Evolutionary conservation across 2,113 vertebrate species (phyloP), one percentile per base, ranked within the genome.

Genomic region (Sorex araneus): DNA sequence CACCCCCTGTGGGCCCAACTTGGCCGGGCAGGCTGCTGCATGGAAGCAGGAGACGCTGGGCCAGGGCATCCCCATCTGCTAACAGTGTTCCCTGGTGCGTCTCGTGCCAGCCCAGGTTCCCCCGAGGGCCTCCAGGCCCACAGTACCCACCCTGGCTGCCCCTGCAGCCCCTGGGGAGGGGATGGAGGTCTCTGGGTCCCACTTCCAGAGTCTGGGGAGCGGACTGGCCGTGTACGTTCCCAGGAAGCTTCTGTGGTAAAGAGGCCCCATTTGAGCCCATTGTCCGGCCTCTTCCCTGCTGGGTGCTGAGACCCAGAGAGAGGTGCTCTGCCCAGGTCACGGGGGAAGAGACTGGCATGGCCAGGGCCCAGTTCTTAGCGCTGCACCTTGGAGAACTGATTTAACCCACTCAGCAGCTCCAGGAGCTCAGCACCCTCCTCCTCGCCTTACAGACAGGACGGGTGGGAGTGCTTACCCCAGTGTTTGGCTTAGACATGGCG

Each of bases 31-130:
- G 30, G 81, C n/a, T 77, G 80, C 73, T 63, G 2, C 8, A 9
- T 50, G 40, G 11, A 54, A 8, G 54, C 18, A 19, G 54, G 54
- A 54, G 54, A 15, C 18, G 13, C 18, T 54, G 54, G 54, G 54
- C 54, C 69, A 28, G 87, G 28, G 36, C 90, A 32, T 74, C 84
- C 30, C 47, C 15, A 15, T 40, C 0, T 0, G 13, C 32, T 50
- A 69, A 57, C 0, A 3, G 0, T 57, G 18, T 40, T 73, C 79
- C 25, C 8, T 40, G n/a, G 45, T 60, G 40, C 0, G 0, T 50
- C n/a, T 84, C 8, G 60, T 66, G 76, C 71, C 54, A 34, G n/a
- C 13, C 70, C n/a, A 3, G 45, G 85, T 66, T 18, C 63, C 32
- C 13, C 9, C 28, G 69, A 47, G 60, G 45, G 8, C 75, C n/a